Percentiles rank a stretch among this genome's conserved stretches.
Evolutionary conservation across 2,113 vertebrate genomes (phyloP).

Genomic region (Pithys albifrons): DNA sequence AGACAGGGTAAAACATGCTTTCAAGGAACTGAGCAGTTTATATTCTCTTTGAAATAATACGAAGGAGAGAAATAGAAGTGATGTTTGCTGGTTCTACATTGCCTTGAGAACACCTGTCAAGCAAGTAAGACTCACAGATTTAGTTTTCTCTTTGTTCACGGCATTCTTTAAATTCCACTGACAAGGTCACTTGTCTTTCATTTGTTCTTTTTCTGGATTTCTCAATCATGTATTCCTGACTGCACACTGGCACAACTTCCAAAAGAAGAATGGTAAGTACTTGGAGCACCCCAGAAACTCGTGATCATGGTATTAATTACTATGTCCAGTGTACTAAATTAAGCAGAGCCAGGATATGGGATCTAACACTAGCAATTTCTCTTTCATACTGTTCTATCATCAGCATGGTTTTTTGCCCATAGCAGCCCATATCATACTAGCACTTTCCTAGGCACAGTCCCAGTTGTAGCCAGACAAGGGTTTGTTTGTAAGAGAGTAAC

Average conservation of each 20-base stretch:
- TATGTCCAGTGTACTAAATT: not conserved
- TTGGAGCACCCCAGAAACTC: not conserved
- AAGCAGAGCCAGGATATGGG: not conserved
- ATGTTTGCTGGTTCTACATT: not conserved
- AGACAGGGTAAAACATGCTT: not conserved
- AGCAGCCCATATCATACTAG: not conserved
- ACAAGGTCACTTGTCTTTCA: not conserved
- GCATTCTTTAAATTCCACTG: not conserved
- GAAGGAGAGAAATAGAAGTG: not conserved
- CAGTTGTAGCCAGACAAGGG: accelerated
- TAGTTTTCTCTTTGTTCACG: not conserved
- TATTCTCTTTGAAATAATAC: not conserved
- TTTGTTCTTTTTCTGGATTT: not conserved
- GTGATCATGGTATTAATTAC: not conserved
- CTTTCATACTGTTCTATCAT: not conserved
- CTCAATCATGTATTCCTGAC: not conserved
- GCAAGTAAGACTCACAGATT: not conserved
- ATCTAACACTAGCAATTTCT: not conserved
- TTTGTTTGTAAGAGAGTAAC: not conserved
- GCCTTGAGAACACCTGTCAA: not conserved
- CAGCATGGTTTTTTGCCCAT: not conserved
- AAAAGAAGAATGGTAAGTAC: not conserved
- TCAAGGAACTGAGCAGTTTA: not conserved
- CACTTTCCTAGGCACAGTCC: not conserved
- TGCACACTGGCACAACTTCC: not conserved